These are phyloP conservation scores for Brachyalestes nurse DNA, from an alignment of 2,797 vertebrate genomes.

Conservation along the genomic window DNA sequence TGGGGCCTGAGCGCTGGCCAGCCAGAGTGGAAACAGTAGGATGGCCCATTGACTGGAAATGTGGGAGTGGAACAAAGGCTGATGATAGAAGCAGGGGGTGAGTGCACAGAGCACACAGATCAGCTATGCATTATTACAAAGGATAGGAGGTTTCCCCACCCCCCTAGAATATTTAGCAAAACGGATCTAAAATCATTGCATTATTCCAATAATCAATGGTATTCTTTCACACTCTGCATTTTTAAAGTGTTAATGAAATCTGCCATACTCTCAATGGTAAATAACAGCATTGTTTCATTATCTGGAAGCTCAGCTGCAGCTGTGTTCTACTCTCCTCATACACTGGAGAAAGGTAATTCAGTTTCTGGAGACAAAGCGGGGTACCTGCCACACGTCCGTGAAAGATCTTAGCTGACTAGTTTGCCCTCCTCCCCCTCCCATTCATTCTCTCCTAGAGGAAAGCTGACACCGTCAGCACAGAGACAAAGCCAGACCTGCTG, in stretches of 20 bases:
- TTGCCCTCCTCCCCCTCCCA: conserved; percentile 71
- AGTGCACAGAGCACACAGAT: conserved; percentile 50
- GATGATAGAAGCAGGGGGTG: conserved; percentile 51
- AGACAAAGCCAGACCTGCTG: conserved; percentile 69
- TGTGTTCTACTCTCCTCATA: conserved; percentile 43
- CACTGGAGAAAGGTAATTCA: conserved; percentile 40
- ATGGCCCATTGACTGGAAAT: conserved; percentile 67
- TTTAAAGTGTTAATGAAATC: not conserved
- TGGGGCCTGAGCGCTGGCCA: conserved; percentile 71
- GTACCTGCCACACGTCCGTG: conserved; percentile 68
- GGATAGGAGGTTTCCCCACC: conserved; percentile 11
- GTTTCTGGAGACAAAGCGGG: conserved; percentile 61
- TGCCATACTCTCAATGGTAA: not conserved
- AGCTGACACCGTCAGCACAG: conserved; percentile 69
- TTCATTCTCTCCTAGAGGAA: conserved; percentile 71
- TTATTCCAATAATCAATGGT: conserved; percentile 30
- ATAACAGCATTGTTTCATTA: conserved; percentile 26
- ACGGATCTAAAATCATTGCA: conserved; percentile 14
- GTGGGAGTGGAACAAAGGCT: conserved; percentile 55
- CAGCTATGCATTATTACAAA: conserved; percentile 35
- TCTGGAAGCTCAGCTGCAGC: conserved; percentile 38
- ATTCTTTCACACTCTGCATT: conserved; percentile 29
- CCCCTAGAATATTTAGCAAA: not conserved
- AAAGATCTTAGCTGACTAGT: conserved; percentile 73
- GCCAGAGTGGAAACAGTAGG: conserved; percentile 63